phyloP scores from a whole-genome alignment of 2,113 vertebrate species.

The Neogobius melanostomus region DNA sequence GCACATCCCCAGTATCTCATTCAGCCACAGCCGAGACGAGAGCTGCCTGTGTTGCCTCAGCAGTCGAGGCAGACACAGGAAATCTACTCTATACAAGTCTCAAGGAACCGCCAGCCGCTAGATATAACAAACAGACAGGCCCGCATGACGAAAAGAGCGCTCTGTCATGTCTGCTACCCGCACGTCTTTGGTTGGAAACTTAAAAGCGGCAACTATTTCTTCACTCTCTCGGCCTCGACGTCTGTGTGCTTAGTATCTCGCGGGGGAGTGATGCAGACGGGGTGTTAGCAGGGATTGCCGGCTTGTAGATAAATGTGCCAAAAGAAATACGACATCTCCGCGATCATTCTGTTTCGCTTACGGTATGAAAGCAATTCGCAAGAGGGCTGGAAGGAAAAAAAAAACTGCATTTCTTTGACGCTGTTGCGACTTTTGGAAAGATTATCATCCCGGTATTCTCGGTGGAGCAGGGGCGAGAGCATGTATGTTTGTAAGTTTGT shows the following conservation, averaged over 20 bases:
- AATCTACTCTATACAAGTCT: background rate
- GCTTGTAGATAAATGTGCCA: background rate
- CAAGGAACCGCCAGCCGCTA: background rate
- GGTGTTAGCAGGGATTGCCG: background rate
- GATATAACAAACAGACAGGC: background rate
- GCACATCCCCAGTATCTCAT: background rate
- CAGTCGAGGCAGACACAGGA: background rate
- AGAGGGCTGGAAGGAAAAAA: background rate
- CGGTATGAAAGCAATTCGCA: slow-evolving; percentile 4
- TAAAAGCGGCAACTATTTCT: background rate
- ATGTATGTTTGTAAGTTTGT: background rate
- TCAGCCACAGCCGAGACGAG: background rate
- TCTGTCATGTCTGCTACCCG: background rate
- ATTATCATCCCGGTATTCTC: background rate
- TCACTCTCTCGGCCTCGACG: background rate
- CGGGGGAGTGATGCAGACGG: background rate
- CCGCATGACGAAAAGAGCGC: slow-evolving; percentile 1
- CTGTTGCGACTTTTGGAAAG: background rate
- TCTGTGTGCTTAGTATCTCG: background rate
- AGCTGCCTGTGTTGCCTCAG: background rate
- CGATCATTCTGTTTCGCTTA: background rate
- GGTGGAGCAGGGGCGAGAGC: background rate
- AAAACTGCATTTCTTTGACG: background rate
- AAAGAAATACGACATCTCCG: background rate
- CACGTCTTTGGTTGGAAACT: background rate